Conservation (phyloP, 1,140 invertebrate species). For the Triops cancriformis region DNA sequence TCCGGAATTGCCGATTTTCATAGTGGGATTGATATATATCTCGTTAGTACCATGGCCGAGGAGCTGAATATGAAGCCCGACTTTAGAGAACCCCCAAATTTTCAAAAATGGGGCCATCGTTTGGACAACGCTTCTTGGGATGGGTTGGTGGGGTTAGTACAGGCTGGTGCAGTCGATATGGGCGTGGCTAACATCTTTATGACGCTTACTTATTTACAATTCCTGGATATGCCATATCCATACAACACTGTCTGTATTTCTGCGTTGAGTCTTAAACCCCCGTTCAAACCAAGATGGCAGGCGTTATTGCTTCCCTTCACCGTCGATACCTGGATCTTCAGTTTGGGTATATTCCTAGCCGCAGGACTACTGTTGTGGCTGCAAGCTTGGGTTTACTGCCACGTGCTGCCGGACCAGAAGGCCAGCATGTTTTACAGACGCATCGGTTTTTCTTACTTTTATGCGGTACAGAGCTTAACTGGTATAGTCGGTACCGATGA, state of each 20-base stretch:
- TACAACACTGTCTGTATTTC: slow-evolving; percentile 19
- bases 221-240: slow-evolving; percentile 25
- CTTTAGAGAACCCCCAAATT: neutral
- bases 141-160: slow-evolving; percentile 32
- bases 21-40: neutral
- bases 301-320: slow-evolving; percentile 19
- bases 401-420: neutral
- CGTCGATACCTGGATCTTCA: neutral
- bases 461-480: slow-evolving; percentile 17
- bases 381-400: neutral
- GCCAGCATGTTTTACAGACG: neutral
- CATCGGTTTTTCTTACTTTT: slow-evolving; percentile 10
- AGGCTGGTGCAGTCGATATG: slow-evolving; percentile 28
- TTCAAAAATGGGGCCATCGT: slow-evolving; percentile 32
- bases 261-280: slow-evolving; percentile 13
- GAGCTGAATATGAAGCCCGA: neutral
- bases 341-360: neutral
- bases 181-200: slow-evolving; percentile 34
- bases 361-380: slow-evolving; percentile 4
- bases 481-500: slow-evolving; percentile 16
- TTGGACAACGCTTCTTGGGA: slow-evolving; percentile 32
- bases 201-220: slow-evolving; percentile 26
- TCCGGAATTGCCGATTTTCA: neutral
- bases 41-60: neutral
- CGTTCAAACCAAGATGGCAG: slow-evolving; percentile 27